These are phyloP conservation scores for Plusia festucae DNA, from an alignment of 2,888 invertebrate species.

Conservation along the genomic window DNA sequence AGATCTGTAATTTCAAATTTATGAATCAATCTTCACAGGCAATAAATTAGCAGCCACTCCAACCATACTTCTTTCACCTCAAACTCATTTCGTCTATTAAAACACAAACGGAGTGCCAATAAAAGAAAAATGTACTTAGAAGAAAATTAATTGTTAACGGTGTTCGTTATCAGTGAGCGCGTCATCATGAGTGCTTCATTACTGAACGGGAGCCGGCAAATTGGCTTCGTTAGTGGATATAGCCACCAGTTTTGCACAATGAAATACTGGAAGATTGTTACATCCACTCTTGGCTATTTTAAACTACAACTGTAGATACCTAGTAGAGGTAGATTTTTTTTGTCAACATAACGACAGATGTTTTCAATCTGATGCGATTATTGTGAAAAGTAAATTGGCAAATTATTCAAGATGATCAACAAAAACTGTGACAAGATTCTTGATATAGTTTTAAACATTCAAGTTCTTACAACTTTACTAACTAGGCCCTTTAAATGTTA, in stretches of 20 bases:
- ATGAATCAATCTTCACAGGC: neutral
- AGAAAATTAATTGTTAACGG: slow-evolving; percentile 64
- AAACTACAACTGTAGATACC: neutral
- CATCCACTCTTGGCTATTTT: slow-evolving; percentile 25
- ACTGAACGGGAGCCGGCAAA: slow-evolving; percentile 62
- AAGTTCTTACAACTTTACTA: neutral
- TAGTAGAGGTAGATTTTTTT: neutral
- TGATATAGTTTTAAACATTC: neutral
- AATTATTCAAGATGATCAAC: neutral
- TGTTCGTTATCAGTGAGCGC: slow-evolving; percentile 34
- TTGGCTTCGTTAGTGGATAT: slow-evolving; percentile 75
- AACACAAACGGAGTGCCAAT: slow-evolving; percentile 55
- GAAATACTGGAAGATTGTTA: slow-evolving; percentile 35
- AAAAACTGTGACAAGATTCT: slow-evolving; percentile 3
- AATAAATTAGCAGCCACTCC: slow-evolving; percentile 22
- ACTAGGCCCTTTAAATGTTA: neutral
- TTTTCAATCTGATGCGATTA: slow-evolving; percentile 2
- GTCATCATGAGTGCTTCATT: slow-evolving; percentile 66
- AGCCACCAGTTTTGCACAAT: slow-evolving; percentile 50
- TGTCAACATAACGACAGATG: neutral
- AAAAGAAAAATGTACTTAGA: slow-evolving; percentile 60
- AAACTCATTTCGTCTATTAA: slow-evolving; percentile 35
- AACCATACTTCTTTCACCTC: slow-evolving; percentile 13
- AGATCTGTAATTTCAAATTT: too few relatives aligned
- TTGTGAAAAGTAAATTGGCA: neutral